Conservation (phyloP, 2,797 vertebrate species). For the Aphelocoma californica region DNA sequence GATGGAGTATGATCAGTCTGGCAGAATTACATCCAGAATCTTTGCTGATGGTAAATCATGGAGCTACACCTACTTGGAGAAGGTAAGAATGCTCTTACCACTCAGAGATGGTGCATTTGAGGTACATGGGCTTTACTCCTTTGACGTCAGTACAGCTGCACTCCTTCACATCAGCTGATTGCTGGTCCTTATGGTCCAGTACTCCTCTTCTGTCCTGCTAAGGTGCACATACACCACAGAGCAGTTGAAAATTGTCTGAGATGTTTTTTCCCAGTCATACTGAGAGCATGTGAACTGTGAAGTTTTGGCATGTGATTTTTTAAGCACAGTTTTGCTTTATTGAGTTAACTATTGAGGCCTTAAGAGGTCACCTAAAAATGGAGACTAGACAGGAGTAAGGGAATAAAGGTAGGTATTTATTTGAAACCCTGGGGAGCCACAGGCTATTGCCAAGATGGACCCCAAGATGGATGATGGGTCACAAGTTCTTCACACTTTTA, state of each 20-base stretch:
- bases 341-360: neutral
- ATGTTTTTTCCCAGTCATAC: neutral
- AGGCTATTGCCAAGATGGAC: too few relatives aligned
- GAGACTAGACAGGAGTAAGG: too few relatives aligned
- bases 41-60: conserved; percentile 98
- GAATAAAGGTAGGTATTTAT: too few relatives aligned
- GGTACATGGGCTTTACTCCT: neutral
- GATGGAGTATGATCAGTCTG: conserved; percentile 95
- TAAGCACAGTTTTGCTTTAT: neutral
- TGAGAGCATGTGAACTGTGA: neutral
- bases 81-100: conserved; percentile 73
- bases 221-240: neutral
- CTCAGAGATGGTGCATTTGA: neutral
- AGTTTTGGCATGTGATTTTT: neutral
- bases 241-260: neutral
- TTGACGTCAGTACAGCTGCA: neutral
- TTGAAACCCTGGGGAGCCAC: too few relatives aligned
- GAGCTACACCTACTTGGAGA: conserved; percentile 98
- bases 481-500: too few relatives aligned
- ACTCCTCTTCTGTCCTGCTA: neutral
- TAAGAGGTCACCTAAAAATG: too few relatives aligned
- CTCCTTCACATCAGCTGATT: neutral
- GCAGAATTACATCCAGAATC: conserved; percentile 90
- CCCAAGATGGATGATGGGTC: too few relatives aligned
- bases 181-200: neutral